A percentile compares a stretch with the other conserved stretches of the same genome.
These are phyloP conservation scores for Etia nguti DNA, from an alignment of 2,113 vertebrate species.

Conservation along the genomic window DNA sequence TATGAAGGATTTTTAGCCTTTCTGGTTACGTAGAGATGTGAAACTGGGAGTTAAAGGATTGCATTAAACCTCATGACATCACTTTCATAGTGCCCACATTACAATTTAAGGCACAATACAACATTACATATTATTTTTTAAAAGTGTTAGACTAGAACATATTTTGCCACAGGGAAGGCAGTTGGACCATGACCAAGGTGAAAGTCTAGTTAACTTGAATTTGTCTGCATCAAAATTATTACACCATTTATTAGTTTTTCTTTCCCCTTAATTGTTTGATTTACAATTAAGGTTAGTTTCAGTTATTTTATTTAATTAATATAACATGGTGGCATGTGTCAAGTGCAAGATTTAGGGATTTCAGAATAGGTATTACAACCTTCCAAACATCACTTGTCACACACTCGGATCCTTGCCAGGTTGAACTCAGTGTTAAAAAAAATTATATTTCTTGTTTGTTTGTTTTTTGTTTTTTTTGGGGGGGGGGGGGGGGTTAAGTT, in stretches of 20 bases:
- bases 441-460: background rate
- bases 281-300: background rate
- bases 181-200: background rate
- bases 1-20: background rate
- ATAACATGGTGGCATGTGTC: background rate
- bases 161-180: background rate
- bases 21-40: background rate
- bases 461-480: background rate
- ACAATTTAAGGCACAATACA: background rate
- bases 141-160: background rate
- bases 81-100: background rate
- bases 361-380: background rate
- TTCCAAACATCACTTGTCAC: fast-evolving
- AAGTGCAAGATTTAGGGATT: background rate
- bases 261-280: fast-evolving
- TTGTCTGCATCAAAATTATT: background rate
- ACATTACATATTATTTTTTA: background rate
- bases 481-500: too few species aligned
- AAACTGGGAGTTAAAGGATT: background rate
- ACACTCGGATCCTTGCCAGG: fast-evolving
- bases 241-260: background rate
- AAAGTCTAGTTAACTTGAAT: background rate
- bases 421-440: background rate
- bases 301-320: background rate
- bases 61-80: background rate